Evolutionary conservation across 1,140 invertebrate genomes (phyloP), one percentile per base, ranked within the genome.

Genomic region (Drosophila ambigua): DNA sequence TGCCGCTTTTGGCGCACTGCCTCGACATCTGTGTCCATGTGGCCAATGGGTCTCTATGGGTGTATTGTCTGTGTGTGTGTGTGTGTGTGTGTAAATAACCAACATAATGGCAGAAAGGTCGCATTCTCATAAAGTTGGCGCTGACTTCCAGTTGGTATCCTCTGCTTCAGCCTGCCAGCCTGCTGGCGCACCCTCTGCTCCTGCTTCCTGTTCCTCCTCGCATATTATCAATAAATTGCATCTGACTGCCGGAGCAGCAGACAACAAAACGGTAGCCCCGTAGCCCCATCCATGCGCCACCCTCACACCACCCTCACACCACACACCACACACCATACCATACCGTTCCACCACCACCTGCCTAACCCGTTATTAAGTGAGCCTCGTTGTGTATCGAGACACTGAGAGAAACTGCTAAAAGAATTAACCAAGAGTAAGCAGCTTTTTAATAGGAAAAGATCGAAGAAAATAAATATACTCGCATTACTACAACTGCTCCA

Each of bases 211-310:
- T 48, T 31, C 20, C 54, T 49, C 24, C 55, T 58, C 62, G 65
- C 46, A 77, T 71, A 87, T 87, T 87, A 87, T 87, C 82, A 87
- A 87, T 87, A 87, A 87, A 87, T 87, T 87, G 82, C 82, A 87
- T 87, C 82, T 87, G 83, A 87, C 82, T 81, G 69, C 60, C 65
- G 50, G 35, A 39, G 35, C 35, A 72, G 63, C 71, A 79, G 73
- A 73, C 79, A 62, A 54, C 75, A 69, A 58, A 69, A 57, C 53
- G 69, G 44, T 52, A 68, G 60, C n/a, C 35, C 35, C 35, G 35
- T 39, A 13, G 35, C 11, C 50, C 58, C 44, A 23, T 55, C 44
- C 20, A 5, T 50, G 45, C 13, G 35, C 23, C 44, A 46, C 23
- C 53, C 11, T 20, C n/a, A 3, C 39, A 13, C 49, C 2, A 5